Evolutionary conservation across 2,888 invertebrate genomes (phyloP), one percentile per base, ranked within the genome.

Genomic region (Shargacucullia verbasci): DNA sequence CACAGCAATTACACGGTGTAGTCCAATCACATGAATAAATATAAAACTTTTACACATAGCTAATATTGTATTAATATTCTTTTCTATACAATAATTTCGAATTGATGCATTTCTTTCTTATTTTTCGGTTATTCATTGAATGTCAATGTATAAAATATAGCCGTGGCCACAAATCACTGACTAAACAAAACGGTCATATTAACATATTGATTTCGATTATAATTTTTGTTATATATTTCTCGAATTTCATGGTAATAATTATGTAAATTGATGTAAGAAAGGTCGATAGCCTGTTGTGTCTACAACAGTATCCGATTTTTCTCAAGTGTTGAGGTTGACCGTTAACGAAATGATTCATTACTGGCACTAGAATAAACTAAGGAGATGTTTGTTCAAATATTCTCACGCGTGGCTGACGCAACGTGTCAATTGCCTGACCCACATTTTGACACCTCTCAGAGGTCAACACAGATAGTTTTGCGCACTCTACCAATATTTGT

Each of bases 291-390:
- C 86, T 64, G 71, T 65, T 76, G 71, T 74, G 72, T 77, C 68
- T 77, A 79, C 82, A 84, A 84, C 83, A 84, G 85, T 84, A 83
- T 86, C 83, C 64, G 80, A 87, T 78, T 82, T 54, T 88, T 84
- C 83, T 82, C 82, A 85, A 89, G 88, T 89, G 86, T 81, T 85
- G 81, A 85, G 70, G 84, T 83, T 82, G 83, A 88, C 91, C 89
- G 90, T 91, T 92, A 90, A 88, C 83, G 83, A 89, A 89, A 92
- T 92, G 90, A 92, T 90, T 92, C 92, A 92, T 92, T 91, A 90
- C 89, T 84, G 81, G 86, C 80, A 85, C 89, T 87, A 89, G 89
- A 89, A 91, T 87, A 90, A 91, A 91, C 91, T 86, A 78, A 82
- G 83, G 84, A 84, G 86, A 83, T 91, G 86, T 90, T 92, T 93